Evolutionary conservation across 2,888 invertebrate species (phyloP), one percentile per base, ranked within the genome.

Genomic region (Troides aeacus): DNA sequence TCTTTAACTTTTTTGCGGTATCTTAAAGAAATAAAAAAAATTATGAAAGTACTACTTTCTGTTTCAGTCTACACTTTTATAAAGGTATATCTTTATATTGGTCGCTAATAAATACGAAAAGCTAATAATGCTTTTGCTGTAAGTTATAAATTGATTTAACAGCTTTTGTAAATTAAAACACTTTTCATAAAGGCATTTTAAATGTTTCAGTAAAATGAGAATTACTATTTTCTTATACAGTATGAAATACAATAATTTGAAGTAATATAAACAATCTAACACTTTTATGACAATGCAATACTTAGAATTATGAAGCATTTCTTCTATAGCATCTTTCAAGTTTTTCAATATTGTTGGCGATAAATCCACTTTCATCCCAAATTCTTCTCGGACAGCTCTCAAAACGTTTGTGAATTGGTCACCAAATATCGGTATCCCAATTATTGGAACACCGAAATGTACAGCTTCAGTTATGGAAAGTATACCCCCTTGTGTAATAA

Each of bases 401-500:
- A 75, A 68, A 0, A 86, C 76, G 65, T 89, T 89, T 8, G 75
- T 57, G 64, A 81, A 82, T 72, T 88, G 88, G 60, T 88, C 87
- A 17, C 71, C 83, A 66, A 82, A 85, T 0, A 80, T 75, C 0
- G 88, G 88, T 21, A 88, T 80, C 0, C 86, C 88, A 10, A 88
- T 81, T 5, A 83, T 78, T 5, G 88, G 85, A 0, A 84, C 81
- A 2, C 82, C 84, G 53, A 76, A 83, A 66, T 87, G 81, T 17
- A 86, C 62, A 0, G 86, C 73, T 71, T 88, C 88, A 0, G 80
- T 85, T 0, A 80, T 77, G 0, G 87, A 85, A 0, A 87, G 76
- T 0, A 81, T 77, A 36, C 87, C 86, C 2, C 87, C 86, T 12
- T 87, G 85, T 0, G 85, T 82, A 61, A 87, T 82, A 64, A 87